Evolutionary conservation across 1,140 invertebrate genomes (phyloP), one percentile per base, ranked within the genome.

Genomic region (Maconellicoccus hirsutus): DNA sequence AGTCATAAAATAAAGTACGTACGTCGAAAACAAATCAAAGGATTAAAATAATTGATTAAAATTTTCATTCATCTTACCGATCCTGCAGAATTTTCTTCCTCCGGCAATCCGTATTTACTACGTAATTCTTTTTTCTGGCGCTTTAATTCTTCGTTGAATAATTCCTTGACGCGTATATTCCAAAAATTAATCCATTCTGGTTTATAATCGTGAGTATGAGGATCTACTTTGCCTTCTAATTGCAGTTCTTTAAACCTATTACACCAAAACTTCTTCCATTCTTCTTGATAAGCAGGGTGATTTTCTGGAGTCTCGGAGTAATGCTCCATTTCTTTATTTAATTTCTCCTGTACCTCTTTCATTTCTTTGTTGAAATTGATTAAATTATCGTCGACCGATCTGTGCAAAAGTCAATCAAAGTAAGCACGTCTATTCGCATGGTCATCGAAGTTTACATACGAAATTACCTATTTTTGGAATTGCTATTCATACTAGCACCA

Each of bases 191-290:
- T 91, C 91, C 91, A 93, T 75, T 93, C 90, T 0, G 90, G 89
- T 75, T 91, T 92, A 75, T 90, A 92, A 76, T 93, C 90, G 77
- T 92, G 85, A 59, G 86, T 87, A 39, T 84, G 83, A 0, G 89
- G 86, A 79, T 92, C 89, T 3, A 52, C 69, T 76, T 87, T 87
- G 19, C 77, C 77, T 23, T 73, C 70, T 12, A 72, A 61, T 71
- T 77, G 76, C 59, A 92, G 79, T 77, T 92, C 89, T 77, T 91
- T 91, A 76, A 91, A 92, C 0, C 89, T 83, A 4, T 83, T 80
- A 75, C 89, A 90, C 89, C 89, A 91, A 76, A 91, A 92, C 76
- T 86, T 87, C 76, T 92, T 92, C 91, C 91, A 93, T 75, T 93
- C 91, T 21, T 90, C 88, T 0, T 89, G 87, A 76, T 93, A 93